These are phyloP conservation scores for Rhimphoctona megacephalus DNA, from an alignment of 2,888 invertebrate genomes.

Conservation along the genomic window DNA sequence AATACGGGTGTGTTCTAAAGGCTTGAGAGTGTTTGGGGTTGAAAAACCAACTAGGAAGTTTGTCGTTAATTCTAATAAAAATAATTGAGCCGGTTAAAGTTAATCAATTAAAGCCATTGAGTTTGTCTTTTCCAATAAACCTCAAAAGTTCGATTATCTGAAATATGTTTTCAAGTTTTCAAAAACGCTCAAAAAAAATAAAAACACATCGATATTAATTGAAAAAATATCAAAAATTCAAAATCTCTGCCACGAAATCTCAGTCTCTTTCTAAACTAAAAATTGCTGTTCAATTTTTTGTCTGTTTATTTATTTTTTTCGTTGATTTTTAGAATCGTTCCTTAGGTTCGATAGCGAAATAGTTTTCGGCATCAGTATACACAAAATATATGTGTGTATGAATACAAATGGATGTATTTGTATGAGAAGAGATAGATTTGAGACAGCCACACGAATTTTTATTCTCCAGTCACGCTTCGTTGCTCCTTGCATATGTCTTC, in stretches of 20 bases:
- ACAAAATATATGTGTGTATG: neutral
- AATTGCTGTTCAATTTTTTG: neutral
- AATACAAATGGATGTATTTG: neutral
- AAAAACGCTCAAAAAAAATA: neutral
- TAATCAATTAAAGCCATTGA: no score
- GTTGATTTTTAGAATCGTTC: neutral
- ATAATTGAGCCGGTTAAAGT: no score
- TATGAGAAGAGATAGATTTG: conserved; percentile 38
- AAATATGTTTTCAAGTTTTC: neutral
- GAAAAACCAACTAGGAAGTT: conserved; percentile 36
- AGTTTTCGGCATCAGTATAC: neutral
- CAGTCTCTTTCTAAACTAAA: neutral
- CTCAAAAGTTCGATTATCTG: neutral
- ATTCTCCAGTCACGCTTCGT: conserved; percentile 59
- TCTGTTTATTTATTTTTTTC: neutral
- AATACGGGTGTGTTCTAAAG: conserved; percentile 33
- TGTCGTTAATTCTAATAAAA: no score
- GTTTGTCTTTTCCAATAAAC: neutral
- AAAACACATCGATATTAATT: neutral
- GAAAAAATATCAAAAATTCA: neutral
- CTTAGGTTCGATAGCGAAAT: neutral
- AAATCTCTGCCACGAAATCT: neutral
- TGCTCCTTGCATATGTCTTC: conserved; percentile 38
- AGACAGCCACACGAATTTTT: conserved; percentile 51
- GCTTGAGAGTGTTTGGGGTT: neutral